A percentile compares a stretch with the other conserved stretches of the same genome.
These are phyloP conservation scores for Herpailurus yagouaroundi DNA, from an alignment of 2,113 vertebrate genomes.

Conservation along the genomic window DNA sequence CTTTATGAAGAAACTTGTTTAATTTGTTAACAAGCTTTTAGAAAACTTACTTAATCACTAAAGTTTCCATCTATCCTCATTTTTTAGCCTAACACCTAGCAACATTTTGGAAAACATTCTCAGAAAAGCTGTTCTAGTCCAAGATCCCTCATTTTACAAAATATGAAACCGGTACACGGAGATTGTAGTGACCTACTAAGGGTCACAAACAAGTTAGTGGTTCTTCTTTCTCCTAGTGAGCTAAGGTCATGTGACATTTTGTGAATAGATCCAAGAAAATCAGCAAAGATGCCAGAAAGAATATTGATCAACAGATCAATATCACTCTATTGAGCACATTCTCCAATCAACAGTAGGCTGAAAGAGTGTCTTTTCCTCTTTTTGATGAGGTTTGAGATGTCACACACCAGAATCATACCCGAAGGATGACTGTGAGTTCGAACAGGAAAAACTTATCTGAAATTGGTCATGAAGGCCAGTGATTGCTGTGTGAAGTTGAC, in stretches of 20 bases:
- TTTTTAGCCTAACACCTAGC: background rate
- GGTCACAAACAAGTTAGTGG: background rate
- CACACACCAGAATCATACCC: background rate
- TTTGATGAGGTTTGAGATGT: background rate
- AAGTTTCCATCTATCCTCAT: background rate
- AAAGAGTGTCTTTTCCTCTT: background rate
- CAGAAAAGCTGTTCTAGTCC: background rate
- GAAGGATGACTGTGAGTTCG: background rate
- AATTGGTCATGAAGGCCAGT: background rate
- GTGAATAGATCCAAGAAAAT: background rate
- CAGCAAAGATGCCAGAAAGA: background rate
- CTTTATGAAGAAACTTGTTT: background rate
- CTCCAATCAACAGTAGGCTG: background rate
- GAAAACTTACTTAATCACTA: background rate
- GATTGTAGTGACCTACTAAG: background rate
- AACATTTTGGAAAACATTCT: background rate
- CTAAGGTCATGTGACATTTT: background rate
- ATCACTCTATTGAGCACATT: background rate
- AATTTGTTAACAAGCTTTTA: background rate
- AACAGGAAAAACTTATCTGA: background rate
- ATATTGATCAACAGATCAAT: background rate
- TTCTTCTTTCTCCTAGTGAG: background rate
- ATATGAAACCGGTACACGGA: background rate
- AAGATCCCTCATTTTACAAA: slow-evolving; percentile 13
- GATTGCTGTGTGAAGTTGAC: background rate